phyloP scores from a whole-genome alignment of 2,113 vertebrate genomes.

The Hyperopisus bebe region DNA sequence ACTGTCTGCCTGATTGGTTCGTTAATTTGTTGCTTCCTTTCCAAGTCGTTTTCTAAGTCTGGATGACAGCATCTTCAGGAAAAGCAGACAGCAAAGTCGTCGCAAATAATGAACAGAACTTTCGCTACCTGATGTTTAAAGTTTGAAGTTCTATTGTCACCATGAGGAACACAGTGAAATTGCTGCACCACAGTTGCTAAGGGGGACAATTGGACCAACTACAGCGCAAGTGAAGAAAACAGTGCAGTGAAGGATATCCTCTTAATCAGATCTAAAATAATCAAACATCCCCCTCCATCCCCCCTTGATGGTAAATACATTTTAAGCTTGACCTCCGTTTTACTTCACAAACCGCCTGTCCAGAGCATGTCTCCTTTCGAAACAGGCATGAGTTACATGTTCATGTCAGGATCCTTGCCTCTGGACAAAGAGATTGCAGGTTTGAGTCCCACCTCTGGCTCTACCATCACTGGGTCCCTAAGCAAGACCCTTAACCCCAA shows the following conservation, averaged over 20 bases:
- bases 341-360: not conserved
- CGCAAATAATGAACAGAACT: not conserved
- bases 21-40: not conserved
- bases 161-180: not conserved
- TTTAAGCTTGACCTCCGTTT: not conserved
- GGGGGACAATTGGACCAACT: not conserved
- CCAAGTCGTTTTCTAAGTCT: not conserved
- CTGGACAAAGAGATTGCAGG: rapidly evolving
- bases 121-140: not conserved
- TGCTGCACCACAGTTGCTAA: not conserved
- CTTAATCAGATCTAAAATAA: not conserved
- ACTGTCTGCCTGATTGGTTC: not conserved
- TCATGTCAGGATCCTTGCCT: too few relatives aligned
- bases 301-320: not conserved
- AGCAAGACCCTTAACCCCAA: too few relatives aligned
- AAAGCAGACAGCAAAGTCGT: not conserved
- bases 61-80: not conserved
- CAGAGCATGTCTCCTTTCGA: not conserved
- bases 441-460: too few relatives aligned
- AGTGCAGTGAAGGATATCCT: not conserved
- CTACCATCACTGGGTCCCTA: too few relatives aligned
- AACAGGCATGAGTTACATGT: not conserved
- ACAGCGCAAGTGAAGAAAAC: not conserved
- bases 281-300: not conserved
- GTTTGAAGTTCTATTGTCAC: not conserved